Conservation (phyloP, 2,797 vertebrate genomes). For the Lophotriccus pileatus region DNA sequence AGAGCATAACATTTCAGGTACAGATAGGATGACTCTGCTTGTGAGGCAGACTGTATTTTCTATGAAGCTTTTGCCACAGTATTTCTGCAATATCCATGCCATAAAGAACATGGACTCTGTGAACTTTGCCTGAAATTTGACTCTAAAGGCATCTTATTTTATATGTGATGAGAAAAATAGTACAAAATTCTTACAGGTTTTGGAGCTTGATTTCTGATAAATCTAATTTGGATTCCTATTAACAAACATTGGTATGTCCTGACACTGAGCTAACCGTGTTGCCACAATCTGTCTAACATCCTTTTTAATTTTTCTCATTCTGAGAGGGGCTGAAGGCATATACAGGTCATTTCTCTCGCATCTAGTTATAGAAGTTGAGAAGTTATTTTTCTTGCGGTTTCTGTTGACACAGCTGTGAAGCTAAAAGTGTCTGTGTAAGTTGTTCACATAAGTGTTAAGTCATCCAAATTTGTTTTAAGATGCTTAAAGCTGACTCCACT, state of each 20-base stretch:
- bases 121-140: neutral
- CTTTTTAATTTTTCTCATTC: neutral
- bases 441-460: neutral
- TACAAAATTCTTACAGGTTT: neutral
- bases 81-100: neutral
- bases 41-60: neutral
- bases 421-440: neutral
- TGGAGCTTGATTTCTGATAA: neutral
- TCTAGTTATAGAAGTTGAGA: neutral
- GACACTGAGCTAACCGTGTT: neutral
- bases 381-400: slow-evolving; percentile 20
- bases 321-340: neutral
- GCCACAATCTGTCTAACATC: neutral
- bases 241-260: neutral
- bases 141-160: neutral
- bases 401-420: slow-evolving; percentile 45
- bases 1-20: neutral
- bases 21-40: neutral
- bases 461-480: slow-evolving; percentile 22
- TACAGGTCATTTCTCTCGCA: neutral
- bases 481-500: neutral
- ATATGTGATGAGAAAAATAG: neutral
- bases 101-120: neutral
- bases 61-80: neutral
- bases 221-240: neutral